These are phyloP conservation scores for Hydraecia micacea DNA, from an alignment of 2,888 invertebrate genomes.

Conservation along the genomic window DNA sequence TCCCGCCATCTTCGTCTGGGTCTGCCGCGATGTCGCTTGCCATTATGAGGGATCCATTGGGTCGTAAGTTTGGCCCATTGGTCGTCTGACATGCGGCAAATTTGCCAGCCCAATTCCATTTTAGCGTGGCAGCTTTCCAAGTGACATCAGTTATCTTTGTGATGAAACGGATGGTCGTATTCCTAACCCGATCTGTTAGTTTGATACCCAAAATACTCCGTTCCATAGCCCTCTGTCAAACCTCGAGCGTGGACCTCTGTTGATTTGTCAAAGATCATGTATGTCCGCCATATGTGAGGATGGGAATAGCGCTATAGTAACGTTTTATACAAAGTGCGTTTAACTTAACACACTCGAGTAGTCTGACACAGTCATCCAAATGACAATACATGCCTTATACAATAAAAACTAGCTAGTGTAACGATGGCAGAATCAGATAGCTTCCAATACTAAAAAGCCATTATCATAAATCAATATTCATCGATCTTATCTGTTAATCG, in stretches of 20 bases:
- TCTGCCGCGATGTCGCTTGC: not conserved
- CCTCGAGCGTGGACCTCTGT: not conserved
- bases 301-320: not conserved
- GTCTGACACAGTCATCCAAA: slow-evolving; percentile 25
- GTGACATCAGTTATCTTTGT: not conserved
- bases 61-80: not conserved
- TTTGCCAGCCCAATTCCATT: not conserved
- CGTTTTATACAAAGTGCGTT: slow-evolving; percentile 22
- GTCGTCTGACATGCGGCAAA: not conserved
- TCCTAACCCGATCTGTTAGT: not conserved
- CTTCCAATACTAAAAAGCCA: slow-evolving; percentile 55
- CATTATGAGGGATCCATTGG: not conserved
- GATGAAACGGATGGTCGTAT: not conserved
- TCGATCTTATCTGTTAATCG: slow-evolving; percentile 77
- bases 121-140: not conserved
- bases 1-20: not conserved
- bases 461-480: slow-evolving; percentile 76
- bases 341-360: not conserved
- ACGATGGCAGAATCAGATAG: slow-evolving; percentile 51
- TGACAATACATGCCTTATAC: slow-evolving; percentile 53
- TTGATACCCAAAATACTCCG: not conserved
- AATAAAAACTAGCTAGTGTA: slow-evolving; percentile 51
- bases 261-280: not conserved
- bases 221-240: not conserved
- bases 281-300: not conserved